Evolutionary conservation across 2,797 vertebrate genomes (phyloP), one percentile per base, ranked within the genome.

Genomic region (Gymnoscopelus braueri): DNA sequence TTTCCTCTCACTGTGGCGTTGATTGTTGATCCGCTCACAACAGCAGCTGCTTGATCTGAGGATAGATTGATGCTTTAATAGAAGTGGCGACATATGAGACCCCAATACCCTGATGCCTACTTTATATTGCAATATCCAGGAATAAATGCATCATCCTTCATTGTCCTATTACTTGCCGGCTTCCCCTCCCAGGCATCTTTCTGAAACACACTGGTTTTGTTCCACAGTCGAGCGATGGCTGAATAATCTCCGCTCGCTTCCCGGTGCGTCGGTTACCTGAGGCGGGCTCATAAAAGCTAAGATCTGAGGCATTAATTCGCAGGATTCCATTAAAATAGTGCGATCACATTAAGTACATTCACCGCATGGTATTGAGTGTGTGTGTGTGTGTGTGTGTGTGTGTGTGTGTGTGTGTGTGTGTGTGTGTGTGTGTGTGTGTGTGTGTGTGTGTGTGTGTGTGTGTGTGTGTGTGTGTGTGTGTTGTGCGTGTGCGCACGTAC

Each of bases 221-320:
- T 90, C 84, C 78, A 79, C 82, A 12, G 19, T 19, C 19, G 71
- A 84, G 84, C 83, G 78, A 59, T 52, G 67, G 79, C 85, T 85
- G 86, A 89, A 91, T 91, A 87, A 89, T 90, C 89, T 91, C 83
- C 75, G 82, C 78, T 79, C 82, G 86, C 88, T 89, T 91, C 88
- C 83, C 89, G 82, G 84, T 86, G 87, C 77, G 80, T 74, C 11
- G 77, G 79, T 83, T 86, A 90, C 91, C 88, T 69, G 85, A 90
- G 91, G 91, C 89, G 72, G 74, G 84, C 90, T 90, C 82, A 89
- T 87, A 87, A 88, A 92, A 90, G 84, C 87, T 85, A 85, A 90
- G 89, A 91, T 90, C 88, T 88, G 78, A 89, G 82, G 85, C 89
- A 90, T 90, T 88, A 88, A 87, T 91, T 91, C 84, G 85, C 78